Evolutionary conservation across 2,113 vertebrate genomes (phyloP), one percentile per base, ranked within the genome.

Genomic region (Aythya baeri): DNA sequence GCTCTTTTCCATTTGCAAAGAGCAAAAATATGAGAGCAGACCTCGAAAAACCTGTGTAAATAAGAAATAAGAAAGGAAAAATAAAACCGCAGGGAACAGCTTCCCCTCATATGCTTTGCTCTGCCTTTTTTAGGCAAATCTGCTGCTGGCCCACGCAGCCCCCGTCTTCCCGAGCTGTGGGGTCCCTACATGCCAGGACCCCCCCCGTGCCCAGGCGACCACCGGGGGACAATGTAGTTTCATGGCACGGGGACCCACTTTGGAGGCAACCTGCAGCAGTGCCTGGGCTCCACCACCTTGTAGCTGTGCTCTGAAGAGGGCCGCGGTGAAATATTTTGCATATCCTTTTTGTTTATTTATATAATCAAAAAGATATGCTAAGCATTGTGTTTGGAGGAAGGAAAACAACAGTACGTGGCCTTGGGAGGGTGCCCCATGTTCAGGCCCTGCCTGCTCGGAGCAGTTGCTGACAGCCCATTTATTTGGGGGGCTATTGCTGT

Each of bases 61-160:
- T 84, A 94, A 87, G 93, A 59, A 92, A 74, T 80, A 87, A 95
- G 86, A 82, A 89, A 87, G 92, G 83, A 58, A 96, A 96, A 96
- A 91, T 32, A 91, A 66, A 87, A 92, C 92, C 26, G 78, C 66
- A 44, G 90, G 76, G 83, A 95, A 49, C 74, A 58, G 92, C 63
- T 93, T 95, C 94, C 70, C 88, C 77, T 75, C 14, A 0, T 31
- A 86, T 7, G 5, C 76, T 91, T 75, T 66, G 63, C 59, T 85
- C 86, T 95, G 46, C 86, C 83, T 83, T 95, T 93, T 96, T 91
- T 63, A 96, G 96, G 91, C 93, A 96, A 91, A 89, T 79, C 77
- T 96, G 77, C 83, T 74, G 75, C 67, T 89, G 41, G 17, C 41
- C 41, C 83, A 62, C 46, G 6, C 77, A 44, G 52, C 32, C n/a